A percentile compares a stretch with the other conserved stretches of the same genome.
These are phyloP conservation scores for Aphis craccivora DNA, from an alignment of 1,140 invertebrate species.

Conservation along the genomic window DNA sequence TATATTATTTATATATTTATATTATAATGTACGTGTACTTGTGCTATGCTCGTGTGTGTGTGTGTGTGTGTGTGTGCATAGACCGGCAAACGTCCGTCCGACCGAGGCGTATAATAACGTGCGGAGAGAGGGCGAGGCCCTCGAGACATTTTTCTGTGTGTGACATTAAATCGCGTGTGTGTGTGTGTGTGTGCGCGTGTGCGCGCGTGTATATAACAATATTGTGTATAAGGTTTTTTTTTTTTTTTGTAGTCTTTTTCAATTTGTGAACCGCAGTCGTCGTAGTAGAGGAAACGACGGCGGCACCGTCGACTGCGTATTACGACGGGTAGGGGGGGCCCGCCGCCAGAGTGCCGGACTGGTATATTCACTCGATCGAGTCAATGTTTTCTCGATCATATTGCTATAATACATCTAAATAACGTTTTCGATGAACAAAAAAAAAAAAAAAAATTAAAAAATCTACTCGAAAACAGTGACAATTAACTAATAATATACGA, in stretches of 20 bases:
- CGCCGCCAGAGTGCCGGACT: background rate
- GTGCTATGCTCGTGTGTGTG: too few species aligned
- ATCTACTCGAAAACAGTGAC: too few species aligned
- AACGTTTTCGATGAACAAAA: background rate
- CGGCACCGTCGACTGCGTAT: background rate
- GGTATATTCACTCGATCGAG: background rate
- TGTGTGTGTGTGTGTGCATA: background rate
- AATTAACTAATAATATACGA: too few species aligned
- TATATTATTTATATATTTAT: background rate
- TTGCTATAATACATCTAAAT: too few species aligned
- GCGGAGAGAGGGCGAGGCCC: background rate
- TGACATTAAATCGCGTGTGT: background rate
- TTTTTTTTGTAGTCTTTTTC: background rate
- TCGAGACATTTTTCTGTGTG: constrained; percentile 29
- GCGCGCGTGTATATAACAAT: background rate
- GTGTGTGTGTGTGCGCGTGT: background rate
- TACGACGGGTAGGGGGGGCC: background rate
- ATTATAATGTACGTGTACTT: background rate
- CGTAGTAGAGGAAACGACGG: background rate
- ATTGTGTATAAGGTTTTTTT: background rate
- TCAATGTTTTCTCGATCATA: background rate
- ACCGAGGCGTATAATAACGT: background rate
- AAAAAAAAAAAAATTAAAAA: too few species aligned
- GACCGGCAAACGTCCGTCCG: constrained; percentile 8
- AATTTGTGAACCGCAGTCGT: background rate